Evolutionary conservation across 1,140 invertebrate genomes (phyloP).

Genomic region (Drosophila parvula): DNA sequence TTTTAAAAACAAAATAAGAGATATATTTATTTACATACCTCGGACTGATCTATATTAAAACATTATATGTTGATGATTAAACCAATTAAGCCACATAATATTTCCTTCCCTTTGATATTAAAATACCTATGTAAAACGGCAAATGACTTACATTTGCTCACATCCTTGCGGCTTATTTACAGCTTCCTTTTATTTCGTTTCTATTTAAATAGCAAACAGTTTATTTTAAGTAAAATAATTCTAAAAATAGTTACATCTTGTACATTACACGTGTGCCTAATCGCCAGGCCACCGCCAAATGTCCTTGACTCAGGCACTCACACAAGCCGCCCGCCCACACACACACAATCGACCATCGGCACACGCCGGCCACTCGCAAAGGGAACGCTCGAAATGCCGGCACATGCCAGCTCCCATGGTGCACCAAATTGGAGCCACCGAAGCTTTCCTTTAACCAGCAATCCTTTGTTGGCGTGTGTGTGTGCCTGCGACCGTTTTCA

Average conservation of each 20-base stretch:
- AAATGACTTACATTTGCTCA: neutral
- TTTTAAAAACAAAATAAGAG: too few species aligned
- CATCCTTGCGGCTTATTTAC: neutral
- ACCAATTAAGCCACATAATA: neutral
- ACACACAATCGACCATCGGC: constrained; percentile 2
- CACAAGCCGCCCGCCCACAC: constrained; percentile 18
- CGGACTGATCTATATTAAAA: too few species aligned
- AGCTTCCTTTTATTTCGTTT: constrained; percentile 11
- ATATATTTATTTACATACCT: too few species aligned
- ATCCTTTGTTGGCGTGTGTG: constrained; percentile 8
- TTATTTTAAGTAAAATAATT: constrained; percentile 59
- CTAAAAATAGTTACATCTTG: constrained; percentile 64
- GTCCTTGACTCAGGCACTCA: constrained; percentile 48
- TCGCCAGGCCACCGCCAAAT: constrained; percentile 28
- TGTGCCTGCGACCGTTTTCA: constrained; percentile 34
- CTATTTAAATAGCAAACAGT: constrained; percentile 45
- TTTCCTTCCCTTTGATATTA: too few species aligned
- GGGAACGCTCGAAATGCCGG: constrained; percentile 11
- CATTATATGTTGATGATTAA: too few species aligned
- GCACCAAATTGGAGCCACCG: constrained; percentile 48
- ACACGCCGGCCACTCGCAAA: constrained; percentile 10
- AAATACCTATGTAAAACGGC: neutral
- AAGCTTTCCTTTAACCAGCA: constrained; percentile 23
- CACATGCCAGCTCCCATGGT: constrained; percentile 64
- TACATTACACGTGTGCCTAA: constrained; percentile 60